phyloP scores from a whole-genome alignment of 2,113 vertebrate species.

The Mus pahari region DNA sequence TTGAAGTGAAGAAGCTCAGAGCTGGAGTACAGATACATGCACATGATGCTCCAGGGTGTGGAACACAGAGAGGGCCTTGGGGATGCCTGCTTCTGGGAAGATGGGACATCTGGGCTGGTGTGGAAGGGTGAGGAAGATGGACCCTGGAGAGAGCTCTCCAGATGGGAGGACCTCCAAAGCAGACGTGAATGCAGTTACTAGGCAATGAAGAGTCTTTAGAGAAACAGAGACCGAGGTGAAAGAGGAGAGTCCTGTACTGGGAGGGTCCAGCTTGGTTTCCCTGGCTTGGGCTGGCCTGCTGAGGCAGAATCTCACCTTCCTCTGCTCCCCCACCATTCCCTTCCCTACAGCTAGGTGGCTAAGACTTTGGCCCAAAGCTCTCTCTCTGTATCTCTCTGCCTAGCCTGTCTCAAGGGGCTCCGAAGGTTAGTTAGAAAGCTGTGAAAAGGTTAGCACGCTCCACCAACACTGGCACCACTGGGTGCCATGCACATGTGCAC shows the following conservation, averaged over 20 bases:
- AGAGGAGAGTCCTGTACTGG: not conserved
- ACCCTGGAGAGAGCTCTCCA: not conserved
- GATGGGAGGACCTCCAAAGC: not conserved
- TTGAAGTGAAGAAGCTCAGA: not conserved
- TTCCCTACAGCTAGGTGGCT: not conserved
- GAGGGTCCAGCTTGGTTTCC: not conserved
- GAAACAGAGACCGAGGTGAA: not conserved
- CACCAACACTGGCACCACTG: not conserved
- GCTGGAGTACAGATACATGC: not conserved
- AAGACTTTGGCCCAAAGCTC: not conserved
- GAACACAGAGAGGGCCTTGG: not conserved
- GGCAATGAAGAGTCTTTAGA: not conserved
- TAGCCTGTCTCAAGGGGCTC: not conserved
- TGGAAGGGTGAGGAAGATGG: not conserved
- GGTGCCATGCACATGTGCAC: not conserved
- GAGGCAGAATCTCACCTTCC: not conserved
- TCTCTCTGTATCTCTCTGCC: not conserved
- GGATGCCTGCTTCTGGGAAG: not conserved
- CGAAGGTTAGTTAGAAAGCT: not conserved
- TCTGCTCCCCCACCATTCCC: not conserved
- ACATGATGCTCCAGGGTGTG: not conserved
- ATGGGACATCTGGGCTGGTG: not conserved
- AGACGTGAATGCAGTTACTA: not conserved
- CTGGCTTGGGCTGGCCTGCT: not conserved
- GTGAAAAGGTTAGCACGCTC: slow-evolving; percentile 10